Evolutionary conservation across 2,113 vertebrate species (phyloP), one percentile per base, ranked within the genome.

Genomic region (Pan paniscus): DNA sequence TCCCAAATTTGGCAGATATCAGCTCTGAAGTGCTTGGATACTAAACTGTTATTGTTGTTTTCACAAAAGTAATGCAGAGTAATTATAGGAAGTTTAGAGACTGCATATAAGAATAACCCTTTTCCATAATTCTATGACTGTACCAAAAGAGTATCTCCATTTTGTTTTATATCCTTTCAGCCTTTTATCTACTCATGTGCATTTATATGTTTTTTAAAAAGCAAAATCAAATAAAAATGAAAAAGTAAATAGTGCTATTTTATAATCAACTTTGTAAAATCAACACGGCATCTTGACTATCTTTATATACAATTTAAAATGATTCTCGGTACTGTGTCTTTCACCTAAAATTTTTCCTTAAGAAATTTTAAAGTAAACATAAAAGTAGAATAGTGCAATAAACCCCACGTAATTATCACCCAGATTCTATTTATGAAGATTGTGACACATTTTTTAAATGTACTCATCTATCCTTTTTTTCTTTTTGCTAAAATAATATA

Each of bases 371-470:
- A 93, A 61, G 14, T 46, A 76, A 72, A 82, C 7, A 35, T 35
- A 85, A 73, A 67, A 67, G 18, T 17, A 88, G 50, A 92, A 48
- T 5, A 38, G 32, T 46, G 30, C 38, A 59, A 35, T 40, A 68
- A 88, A 70, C 20, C 23, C 61, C 18, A 12, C 16, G 22, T 25
- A 72, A 86, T 64, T 80, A 40, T 40, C 46, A 43, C 25, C 27
- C 55, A 75, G 35, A 86, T 75, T 94, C 55, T 92, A 5, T 52
- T 68, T 52, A 64, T 48, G n/a, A 22, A 83, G n/a, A 81, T 23
- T n/a, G 35, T 57, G 35, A 64, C 13, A 38, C 6, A 18, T 8
- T 61, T 64, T 89, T 59, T 1, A 5, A 16, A 59, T 89, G 20
- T 46, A 13, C 30, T 38, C 30, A 35, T 1, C 1, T 25, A 35